Evolutionary conservation across 2,797 vertebrate species (phyloP).

Genomic region (Erethizon dorsatum): DNA sequence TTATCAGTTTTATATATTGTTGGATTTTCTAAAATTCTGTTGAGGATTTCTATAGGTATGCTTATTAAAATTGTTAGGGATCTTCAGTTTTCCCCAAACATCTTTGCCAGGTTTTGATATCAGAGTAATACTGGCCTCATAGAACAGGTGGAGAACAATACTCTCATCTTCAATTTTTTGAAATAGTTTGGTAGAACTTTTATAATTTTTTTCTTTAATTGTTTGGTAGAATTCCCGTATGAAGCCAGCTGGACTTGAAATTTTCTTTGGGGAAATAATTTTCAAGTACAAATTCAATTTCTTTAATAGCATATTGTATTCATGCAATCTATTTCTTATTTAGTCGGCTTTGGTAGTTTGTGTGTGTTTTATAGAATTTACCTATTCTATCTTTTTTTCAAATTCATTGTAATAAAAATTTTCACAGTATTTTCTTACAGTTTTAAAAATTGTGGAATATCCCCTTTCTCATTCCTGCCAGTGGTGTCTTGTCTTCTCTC

Average conservation of each 20-base stretch:
- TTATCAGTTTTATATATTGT: conserved; percentile 26
- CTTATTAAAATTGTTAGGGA: conserved; percentile 5
- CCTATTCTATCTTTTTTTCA: not conserved
- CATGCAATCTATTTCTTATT: not conserved
- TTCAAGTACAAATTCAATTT: conserved; percentile 28
- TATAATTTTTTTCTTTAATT: conserved; percentile 44
- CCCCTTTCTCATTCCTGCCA: not conserved
- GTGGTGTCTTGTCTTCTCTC: not conserved
- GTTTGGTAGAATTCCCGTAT: conserved; percentile 21
- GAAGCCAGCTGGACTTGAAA: conserved; percentile 28
- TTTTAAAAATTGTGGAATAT: not conserved
- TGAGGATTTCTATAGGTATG: not conserved
- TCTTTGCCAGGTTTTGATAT: conserved; percentile 25
- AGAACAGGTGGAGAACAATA: not conserved
- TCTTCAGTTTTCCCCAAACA: not conserved
- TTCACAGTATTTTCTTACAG: conserved; percentile 40
- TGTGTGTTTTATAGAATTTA: conserved; percentile 31
- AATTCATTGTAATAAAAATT: conserved; percentile 31
- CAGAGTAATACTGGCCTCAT: not conserved
- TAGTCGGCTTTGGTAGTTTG: not conserved
- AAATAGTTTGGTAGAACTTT: not conserved
- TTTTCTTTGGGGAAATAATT: not conserved
- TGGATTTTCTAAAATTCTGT: not conserved
- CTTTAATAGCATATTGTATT: not conserved
- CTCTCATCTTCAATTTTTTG: not conserved